Base-by-base conservation (phyloP, 2,113 vertebrate species). In the Montifringilla adamsi region DNA sequence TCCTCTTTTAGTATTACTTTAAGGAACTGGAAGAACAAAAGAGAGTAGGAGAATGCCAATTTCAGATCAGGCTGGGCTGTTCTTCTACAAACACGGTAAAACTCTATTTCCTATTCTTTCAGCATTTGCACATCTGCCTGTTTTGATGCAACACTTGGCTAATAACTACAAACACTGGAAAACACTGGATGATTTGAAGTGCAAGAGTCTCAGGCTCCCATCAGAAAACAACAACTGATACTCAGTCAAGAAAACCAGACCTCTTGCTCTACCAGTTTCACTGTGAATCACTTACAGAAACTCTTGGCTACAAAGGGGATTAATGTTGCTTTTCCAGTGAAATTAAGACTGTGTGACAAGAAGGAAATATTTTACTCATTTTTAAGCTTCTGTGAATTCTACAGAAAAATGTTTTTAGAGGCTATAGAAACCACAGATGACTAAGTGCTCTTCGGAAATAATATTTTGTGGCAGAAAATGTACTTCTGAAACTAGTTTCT, bases 151-250 rank as follows among this genome's bases (percentile, higher is more conserved):
- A 64, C 98, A 99, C 94, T 83, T 99, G 96, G 97, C 99, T 2
- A 98, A 98, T 90, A 99, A 99, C 97, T 99, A 99, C 98, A 99
- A 99, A 96, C 99, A 99, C 97, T 99, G 99, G 99, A 99, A 99
- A 98, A 98, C 96, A 52, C 90, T 99, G 97, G 99, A 99, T 82
- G 99, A 99, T 90, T 97, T 99, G 56, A 99, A 99, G 94, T 99
- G 98, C 94, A 99, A 98, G 96, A 99, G 98, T 86, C 98, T 99
- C 74, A 98, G 98, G 60, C 99, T 98, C 70, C 98, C 99, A 4
- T 98, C 98, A 47, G 98, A 99, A 95, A 96, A 94, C 28, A 84
- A 50, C 93, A 97, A 94, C 91, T 97, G 79, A 98, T 92, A 91
- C 73, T 69, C 82, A 85, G 30, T 50, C 84, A 84, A 74, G 90